Percentiles rank a stretch among this genome's conserved stretches.
Conservation (phyloP, 2,113 vertebrate genomes). For the Chlorodrepanis virens region DNA sequence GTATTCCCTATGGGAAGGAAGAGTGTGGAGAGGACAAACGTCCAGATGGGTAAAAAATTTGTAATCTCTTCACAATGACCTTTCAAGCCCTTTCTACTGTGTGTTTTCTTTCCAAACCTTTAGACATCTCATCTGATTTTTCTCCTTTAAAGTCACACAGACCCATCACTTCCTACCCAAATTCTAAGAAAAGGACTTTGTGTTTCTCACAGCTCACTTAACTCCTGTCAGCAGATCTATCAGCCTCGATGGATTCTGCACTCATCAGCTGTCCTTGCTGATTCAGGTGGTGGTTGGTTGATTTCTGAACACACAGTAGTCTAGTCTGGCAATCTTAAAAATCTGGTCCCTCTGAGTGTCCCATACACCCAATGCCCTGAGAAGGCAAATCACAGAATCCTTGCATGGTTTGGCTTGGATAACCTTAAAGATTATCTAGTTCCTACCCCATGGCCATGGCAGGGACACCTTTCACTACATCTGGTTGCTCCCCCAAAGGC, state of each 20-base stretch:
- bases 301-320: not conserved
- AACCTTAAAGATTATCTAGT: not conserved
- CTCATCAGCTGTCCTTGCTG: not conserved
- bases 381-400: not conserved
- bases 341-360: not conserved
- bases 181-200: not conserved
- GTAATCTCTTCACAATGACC: not conserved
- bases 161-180: not conserved
- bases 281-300: not conserved
- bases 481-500: not conserved
- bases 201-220: not conserved
- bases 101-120: not conserved
- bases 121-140: not conserved
- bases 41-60: not conserved
- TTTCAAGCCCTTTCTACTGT: not conserved
- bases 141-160: not conserved
- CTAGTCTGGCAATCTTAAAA: not conserved
- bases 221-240: not conserved
- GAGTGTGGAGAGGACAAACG: not conserved
- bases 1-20: not conserved
- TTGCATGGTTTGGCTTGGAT: not conserved
- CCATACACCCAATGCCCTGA: accelerated
- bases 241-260: not conserved
- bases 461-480: not conserved
- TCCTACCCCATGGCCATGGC: not conserved